Evolutionary conservation across 2,888 invertebrate species (phyloP), one percentile per base, ranked within the genome.

Genomic region (Dichetophora obliterata): DNA sequence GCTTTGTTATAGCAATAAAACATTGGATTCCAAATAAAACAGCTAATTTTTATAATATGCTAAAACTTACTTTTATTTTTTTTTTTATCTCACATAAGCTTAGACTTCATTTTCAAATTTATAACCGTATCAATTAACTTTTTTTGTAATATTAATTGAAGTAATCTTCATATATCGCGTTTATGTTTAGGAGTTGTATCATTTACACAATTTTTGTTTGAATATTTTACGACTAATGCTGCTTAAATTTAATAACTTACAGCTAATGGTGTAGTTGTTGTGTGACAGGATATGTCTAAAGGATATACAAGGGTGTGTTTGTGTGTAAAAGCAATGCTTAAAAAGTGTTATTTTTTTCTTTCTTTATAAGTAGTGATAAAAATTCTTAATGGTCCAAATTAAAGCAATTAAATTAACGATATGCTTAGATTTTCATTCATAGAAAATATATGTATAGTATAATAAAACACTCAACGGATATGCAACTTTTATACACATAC

Each of bases 201-300:
- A 43, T 43, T 43, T 43, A 43, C 43, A 43, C 14, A 37, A 37
- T 37, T 43, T 14, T 43, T 11, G 11, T 14, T 43, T 43, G 14
- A 43, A 43, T 43, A 11, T 2, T 6, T 43, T 43, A 43, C 14
- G 43, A 43, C 43, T 63, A 31, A 34, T 0, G 11, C 19, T 5
- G 31, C 63, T 63, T 31, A 63, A n/a, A 63, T 50, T 68, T 48
- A 68, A 24, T 8, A 3, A 11, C 68, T 68, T 50, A 48, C 50
- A 48, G 27, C 48, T 50, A 50, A 50, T 48, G 24, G 50, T 31
- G 43, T 43, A 43, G 43, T 43, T 43, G 43, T 43, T 43, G 43
- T 43, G 24, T 59, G 22, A 59, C 5, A 27, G 59, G 59, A 59
- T 59, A 59, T 59, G 59, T 27, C 24, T 14, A 16, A n/a, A 27